A percentile compares a stretch with the other conserved stretches of the same genome.
These are phyloP conservation scores for Zaprionus vittiger DNA, from an alignment of 1,140 invertebrate genomes.

Conservation along the genomic window DNA sequence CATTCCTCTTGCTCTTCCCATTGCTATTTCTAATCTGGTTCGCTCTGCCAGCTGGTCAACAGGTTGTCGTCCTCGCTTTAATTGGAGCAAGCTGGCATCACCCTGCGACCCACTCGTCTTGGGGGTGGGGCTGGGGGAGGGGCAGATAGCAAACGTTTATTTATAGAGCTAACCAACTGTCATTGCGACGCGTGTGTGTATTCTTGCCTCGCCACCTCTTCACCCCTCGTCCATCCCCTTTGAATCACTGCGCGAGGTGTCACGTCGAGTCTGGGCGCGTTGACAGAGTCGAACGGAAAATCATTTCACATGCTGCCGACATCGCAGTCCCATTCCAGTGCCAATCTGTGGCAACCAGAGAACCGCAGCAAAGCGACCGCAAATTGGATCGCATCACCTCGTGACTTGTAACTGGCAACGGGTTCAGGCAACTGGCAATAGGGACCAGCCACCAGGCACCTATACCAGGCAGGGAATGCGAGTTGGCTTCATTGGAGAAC, in stretches of 20 bases:
- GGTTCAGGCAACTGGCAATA: neutral
- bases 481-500: neutral
- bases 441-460: neutral
- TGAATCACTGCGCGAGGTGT: conserved; percentile 12
- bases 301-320: conserved; percentile 56
- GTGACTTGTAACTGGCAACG: neutral
- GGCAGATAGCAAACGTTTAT: conserved; percentile 8
- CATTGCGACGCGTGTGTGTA: conserved; percentile 21
- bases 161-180: conserved; percentile 31
- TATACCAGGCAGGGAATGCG: neutral
- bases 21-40: neutral
- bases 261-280: conserved; percentile 45
- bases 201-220: neutral
- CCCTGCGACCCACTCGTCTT: neutral
- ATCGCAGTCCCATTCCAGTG: neutral
- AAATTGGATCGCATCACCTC: conserved; percentile 25
- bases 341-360: neutral
- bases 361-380: conserved; percentile 39
- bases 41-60: conserved; percentile 26
- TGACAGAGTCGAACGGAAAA: conserved; percentile 73
- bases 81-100: conserved; percentile 18
- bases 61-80: conserved; percentile 41
- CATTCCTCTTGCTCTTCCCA: neutral
- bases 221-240: neutral
- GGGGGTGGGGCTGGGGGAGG: neutral